A percentile compares a stretch with the other conserved stretches of the same genome.
phyloP scores from a whole-genome alignment of 1,140 invertebrate genomes.

The Scaptomyza montana region DNA sequence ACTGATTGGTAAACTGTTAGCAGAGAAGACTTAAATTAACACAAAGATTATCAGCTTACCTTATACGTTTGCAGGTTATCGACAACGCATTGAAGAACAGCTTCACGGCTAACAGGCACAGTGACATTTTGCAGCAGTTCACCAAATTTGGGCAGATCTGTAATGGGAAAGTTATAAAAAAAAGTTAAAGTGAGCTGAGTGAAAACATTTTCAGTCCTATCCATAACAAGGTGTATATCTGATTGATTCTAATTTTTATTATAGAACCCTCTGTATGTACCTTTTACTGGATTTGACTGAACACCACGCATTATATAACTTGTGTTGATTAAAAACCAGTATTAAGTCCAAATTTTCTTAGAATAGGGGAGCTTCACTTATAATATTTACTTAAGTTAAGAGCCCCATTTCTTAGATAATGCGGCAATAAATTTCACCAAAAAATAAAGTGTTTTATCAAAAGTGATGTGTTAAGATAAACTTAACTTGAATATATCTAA shows the following conservation, averaged over 20 bases:
- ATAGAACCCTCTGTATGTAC: constrained; percentile 71
- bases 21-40: not conserved
- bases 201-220: constrained; percentile 25
- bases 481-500: no score
- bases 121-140: constrained; percentile 90
- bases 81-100: constrained; percentile 89
- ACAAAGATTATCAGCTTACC: constrained; percentile 84
- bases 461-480: no score
- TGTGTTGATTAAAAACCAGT: not conserved
- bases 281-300: constrained; percentile 58
- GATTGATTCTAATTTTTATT: constrained; percentile 50
- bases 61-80: constrained; percentile 90
- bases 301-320: not conserved
- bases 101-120: constrained; percentile 89
- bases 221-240: constrained; percentile 71
- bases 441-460: not conserved
- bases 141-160: constrained; percentile 90
- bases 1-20: constrained; percentile 22
- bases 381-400: constrained; percentile 51
- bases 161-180: constrained; percentile 63
- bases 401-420: constrained; percentile 68
- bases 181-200: not conserved
- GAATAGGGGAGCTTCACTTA: constrained; percentile 76
- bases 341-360: constrained; percentile 58
- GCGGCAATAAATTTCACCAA: constrained; percentile 13